Evolutionary conservation across 2,113 vertebrate genomes (phyloP), one percentile per base, ranked within the genome.

Genomic region (Tringa solitaria): DNA sequence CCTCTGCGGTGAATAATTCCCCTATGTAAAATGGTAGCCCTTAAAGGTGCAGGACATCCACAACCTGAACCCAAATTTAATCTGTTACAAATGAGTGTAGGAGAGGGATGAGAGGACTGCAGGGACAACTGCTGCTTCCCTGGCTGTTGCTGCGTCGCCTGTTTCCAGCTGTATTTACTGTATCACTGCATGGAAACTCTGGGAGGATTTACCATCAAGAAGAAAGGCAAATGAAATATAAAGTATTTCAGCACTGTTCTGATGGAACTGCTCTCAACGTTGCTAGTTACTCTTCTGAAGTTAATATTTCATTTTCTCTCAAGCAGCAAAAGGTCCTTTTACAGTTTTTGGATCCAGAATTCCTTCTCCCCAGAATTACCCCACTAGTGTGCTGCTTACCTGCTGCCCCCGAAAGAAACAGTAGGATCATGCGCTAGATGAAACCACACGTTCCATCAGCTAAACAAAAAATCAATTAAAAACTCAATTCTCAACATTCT

Each of bases 241-340:
- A 93, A 67, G 18, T 45, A 20, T 51, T 63, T 46, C 64, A 64
- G 27, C 1, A 4, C 19, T 63, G 24, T 28, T 92, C 73, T 72
- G 35, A 37, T 37, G 21, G 14, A 27, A 27, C 60, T 60, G 28
- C 53, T 89, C 35, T 22, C 73, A 89, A 5, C 4, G 1, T 26
- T 10, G 3, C 22, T 35, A n/a, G 32, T 54, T 63, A 59, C 39
- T 76, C 21, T 65, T 67, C 64, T 33, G 4, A 87, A 60, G 48
- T 67, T n/a, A 76, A 53, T 37, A 32, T 28, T 87, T 74, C 76
- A 68, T 89, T 94, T 78, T 89, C 30, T 68, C 88, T 96, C 76
- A 83, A 75, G 53, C 48, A 80, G 13, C 24, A 15, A 43, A 82
- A 89, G n/a, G 83, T 48, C 39, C 74, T 90, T 84, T 46, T 41